Percentiles rank a stretch among this genome's conserved stretches.
These are phyloP conservation scores for Holothuria leucospilota DNA, from an alignment of 53 echinoderm and acorn worm species.

Conservation along the genomic window DNA sequence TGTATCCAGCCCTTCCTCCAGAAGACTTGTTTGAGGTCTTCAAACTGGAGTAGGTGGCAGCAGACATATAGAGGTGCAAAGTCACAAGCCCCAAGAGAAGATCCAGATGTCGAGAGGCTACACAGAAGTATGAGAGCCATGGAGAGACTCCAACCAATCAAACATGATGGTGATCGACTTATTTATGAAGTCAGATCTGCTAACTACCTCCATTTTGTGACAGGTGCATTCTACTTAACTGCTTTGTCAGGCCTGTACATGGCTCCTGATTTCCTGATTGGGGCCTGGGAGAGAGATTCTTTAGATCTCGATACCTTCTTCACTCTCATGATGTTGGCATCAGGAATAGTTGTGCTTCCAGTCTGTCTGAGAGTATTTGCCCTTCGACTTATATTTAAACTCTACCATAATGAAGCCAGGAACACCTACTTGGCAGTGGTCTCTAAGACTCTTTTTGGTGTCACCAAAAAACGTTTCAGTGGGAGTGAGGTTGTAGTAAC, in stretches of 20 bases:
- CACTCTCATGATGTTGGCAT: constrained; percentile 40
- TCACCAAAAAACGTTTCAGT: constrained; percentile 52
- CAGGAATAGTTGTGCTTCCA: constrained; percentile 69
- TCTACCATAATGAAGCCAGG: constrained; percentile 72
- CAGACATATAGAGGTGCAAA: background rate
- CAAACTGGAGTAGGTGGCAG: too few species aligned
- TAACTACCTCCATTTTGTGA: constrained; percentile 65
- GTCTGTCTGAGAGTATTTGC: constrained; percentile 56
- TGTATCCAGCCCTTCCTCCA: too few species aligned
- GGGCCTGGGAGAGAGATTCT: constrained; percentile 68
- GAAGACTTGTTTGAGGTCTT: too few species aligned
- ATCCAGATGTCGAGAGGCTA: constrained; percentile 35
- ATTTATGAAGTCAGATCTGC: constrained; percentile 68
- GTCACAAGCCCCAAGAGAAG: background rate
- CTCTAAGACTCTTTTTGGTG: constrained; percentile 51
- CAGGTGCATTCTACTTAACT: constrained; percentile 69
- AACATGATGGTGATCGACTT: constrained; percentile 60
- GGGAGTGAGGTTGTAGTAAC: constrained; percentile 55
- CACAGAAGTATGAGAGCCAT: constrained; percentile 26
- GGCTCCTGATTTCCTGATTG: constrained; percentile 78
- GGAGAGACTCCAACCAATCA: background rate
- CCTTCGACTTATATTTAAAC: constrained; percentile 72
- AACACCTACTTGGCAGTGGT: constrained; percentile 72
- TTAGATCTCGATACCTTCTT: constrained; percentile 58
- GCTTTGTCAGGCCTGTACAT: constrained; percentile 71